A percentile compares a stretch with the other conserved stretches of the same genome.
Conservation (phyloP, 2,888 invertebrate genomes). For the Caenorhabditis angaria region DNA sequence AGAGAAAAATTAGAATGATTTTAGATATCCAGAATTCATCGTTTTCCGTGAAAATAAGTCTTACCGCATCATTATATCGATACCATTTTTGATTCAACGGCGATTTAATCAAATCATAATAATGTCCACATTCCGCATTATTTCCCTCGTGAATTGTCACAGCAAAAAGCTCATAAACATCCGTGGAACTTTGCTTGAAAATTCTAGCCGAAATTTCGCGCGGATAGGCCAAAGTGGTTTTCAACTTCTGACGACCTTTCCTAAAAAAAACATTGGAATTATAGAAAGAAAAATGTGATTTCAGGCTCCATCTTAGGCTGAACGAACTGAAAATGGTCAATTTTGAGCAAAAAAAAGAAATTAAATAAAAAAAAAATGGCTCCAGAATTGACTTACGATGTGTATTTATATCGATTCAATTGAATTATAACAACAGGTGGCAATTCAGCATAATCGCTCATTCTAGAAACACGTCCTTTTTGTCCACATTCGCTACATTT, state of each 20-base stretch:
- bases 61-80: slow-evolving; percentile 78
- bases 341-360: too few relatives aligned
- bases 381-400: slow-evolving; percentile 16
- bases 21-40: neutral
- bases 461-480: slow-evolving; percentile 43
- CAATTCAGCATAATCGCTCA: slow-evolving; percentile 44
- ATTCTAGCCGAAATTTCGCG: slow-evolving; percentile 30
- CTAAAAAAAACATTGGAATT: slow-evolving; percentile 27
- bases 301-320: too few relatives aligned
- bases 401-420: slow-evolving; percentile 63
- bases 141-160: slow-evolving; percentile 79
- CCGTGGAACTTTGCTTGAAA: slow-evolving; percentile 12
- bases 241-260: slow-evolving; percentile 63
- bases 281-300: neutral
- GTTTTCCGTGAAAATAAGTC: neutral
- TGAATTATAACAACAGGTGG: slow-evolving; percentile 67
- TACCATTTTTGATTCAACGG: slow-evolving; percentile 77
- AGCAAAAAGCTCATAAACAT: slow-evolving; percentile 77
- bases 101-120: slow-evolving; percentile 77
- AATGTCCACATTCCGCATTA: slow-evolving; percentile 80
- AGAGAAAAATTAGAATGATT: neutral
- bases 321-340: too few relatives aligned
- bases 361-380: neutral
- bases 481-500: slow-evolving; percentile 56
- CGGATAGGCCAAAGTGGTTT: slow-evolving; percentile 61